Evolutionary conservation across 2,888 invertebrate genomes (phyloP).

Genomic region (Atethmia centrago): DNA sequence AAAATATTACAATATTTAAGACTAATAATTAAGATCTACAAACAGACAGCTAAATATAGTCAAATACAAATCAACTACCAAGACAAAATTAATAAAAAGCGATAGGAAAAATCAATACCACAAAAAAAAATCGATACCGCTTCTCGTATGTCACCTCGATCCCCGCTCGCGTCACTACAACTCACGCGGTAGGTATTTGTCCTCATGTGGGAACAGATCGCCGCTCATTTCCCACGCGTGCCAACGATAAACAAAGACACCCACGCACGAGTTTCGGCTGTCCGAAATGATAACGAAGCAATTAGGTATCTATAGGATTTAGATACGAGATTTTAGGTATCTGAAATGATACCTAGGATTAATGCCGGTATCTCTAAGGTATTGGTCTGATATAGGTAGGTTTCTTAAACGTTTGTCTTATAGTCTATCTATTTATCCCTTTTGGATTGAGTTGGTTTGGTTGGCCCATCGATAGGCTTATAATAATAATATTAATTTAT

Average conservation of each 20-base stretch:
- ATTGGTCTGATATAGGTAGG: background rate
- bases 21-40: background rate
- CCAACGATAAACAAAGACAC: conserved; percentile 82
- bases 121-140: conserved; percentile 39
- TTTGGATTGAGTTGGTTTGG: background rate
- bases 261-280: conserved; percentile 75
- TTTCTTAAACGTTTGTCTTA: background rate
- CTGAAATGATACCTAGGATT: conserved; percentile 1
- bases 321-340: conserved; percentile 45
- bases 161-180: conserved; percentile 45
- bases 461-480: too few relatives aligned
- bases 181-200: conserved; percentile 65
- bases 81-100: background rate
- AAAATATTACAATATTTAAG: too few relatives aligned
- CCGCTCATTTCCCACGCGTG: conserved; percentile 85
- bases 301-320: conserved; percentile 70
- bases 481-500: too few relatives aligned
- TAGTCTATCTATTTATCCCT: background rate
- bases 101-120: background rate
- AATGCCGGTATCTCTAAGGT: background rate
- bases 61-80: too few relatives aligned
- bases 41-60: background rate
- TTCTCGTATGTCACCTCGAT: conserved; percentile 35
- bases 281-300: conserved; percentile 81
- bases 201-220: conserved; percentile 78